Evolutionary conservation across 2,797 vertebrate species (phyloP).

Genomic region (Kryptopterus vitreolus): DNA sequence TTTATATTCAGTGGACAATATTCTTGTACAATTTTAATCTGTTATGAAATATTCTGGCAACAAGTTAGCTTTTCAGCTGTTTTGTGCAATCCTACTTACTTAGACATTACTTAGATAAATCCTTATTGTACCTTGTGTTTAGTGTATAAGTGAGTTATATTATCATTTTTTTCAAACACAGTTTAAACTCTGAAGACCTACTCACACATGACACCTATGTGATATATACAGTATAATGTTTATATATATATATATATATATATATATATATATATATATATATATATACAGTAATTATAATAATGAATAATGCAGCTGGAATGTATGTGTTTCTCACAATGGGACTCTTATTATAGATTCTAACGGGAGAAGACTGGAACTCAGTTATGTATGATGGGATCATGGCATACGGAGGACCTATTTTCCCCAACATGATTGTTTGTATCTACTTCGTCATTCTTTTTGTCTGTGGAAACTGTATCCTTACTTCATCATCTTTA

Average conservation of each 20-base stretch:
- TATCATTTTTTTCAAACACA: not conserved
- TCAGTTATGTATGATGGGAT: constrained; percentile 79
- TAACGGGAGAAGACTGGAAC: constrained; percentile 79
- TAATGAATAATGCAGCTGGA: not conserved
- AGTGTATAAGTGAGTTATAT: not conserved
- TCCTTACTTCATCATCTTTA: constrained; percentile 56
- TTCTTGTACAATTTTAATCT: not conserved
- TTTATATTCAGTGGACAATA: not conserved
- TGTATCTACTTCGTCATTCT: constrained; percentile 79
- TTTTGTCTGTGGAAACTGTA: constrained; percentile 80
- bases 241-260: not conserved
- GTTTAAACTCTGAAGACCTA: not conserved
- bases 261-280: not conserved
- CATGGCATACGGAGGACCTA: constrained; percentile 75
- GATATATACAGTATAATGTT: too few relatives aligned
- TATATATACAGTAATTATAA: too few relatives aligned
- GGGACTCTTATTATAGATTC: constrained; percentile 64
- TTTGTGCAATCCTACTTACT: not conserved
- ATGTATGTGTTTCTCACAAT: not conserved
- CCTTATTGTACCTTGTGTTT: too few relatives aligned
- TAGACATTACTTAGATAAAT: not conserved
- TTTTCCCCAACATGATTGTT: constrained; percentile 77
- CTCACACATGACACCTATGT: not conserved
- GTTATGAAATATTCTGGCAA: not conserved
- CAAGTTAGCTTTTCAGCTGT: not conserved